Conservation (phyloP, 2,888 invertebrate species). For the Rhogogaster chlorosoma region DNA sequence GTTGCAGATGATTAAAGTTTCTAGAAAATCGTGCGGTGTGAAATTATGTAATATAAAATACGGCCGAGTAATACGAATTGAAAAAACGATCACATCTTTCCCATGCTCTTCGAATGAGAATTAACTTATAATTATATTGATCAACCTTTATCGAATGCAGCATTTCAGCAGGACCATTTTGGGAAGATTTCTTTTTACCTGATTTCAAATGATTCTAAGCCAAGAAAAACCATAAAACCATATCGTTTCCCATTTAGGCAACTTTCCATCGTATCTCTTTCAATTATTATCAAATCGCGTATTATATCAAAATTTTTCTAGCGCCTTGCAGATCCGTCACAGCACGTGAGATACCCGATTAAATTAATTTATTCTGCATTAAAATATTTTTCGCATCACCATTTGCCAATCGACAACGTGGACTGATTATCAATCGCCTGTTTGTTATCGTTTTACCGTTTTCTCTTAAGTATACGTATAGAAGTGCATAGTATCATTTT, state of each 20-base stretch:
- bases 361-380: not conserved
- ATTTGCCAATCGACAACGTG: not conserved
- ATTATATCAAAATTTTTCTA: not conserved
- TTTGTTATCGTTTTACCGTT: not conserved
- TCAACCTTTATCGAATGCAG: too few species aligned
- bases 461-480: not conserved
- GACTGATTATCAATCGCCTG: not conserved
- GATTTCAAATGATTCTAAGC: too few species aligned
- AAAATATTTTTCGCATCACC: conserved; percentile 4
- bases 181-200: too few species aligned
- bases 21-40: too few species aligned
- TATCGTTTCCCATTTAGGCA: not conserved
- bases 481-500: not conserved
- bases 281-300: not conserved
- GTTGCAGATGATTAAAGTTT: too few species aligned
- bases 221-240: too few species aligned
- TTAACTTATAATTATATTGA: too few species aligned
- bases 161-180: too few species aligned
- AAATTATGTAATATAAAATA: too few species aligned
- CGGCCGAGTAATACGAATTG: too few species aligned
- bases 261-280: not conserved
- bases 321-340: not conserved
- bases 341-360: not conserved
- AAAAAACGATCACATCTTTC: too few species aligned
- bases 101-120: too few species aligned